Conservation (phyloP, 2,113 vertebrate genomes). For the Hypomesus transpacificus region DNA sequence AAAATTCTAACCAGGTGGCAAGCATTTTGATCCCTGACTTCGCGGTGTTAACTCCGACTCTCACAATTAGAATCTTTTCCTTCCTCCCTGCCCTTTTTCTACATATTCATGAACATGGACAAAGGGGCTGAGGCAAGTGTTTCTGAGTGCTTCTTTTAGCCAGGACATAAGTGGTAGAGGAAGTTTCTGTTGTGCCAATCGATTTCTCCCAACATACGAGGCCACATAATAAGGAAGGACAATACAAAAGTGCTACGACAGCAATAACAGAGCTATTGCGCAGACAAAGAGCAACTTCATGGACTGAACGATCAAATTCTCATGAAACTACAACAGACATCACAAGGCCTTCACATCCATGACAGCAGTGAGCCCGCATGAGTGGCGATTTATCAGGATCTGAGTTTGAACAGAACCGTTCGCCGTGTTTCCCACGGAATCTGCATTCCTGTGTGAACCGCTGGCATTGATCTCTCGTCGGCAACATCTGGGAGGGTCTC, state of each 20-base stretch:
- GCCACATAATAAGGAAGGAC: too few species aligned
- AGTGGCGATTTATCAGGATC: slow-evolving; percentile 55
- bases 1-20: slow-evolving; percentile 39
- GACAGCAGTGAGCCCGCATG: slow-evolving; percentile 53
- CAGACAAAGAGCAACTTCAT: too few species aligned
- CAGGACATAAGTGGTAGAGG: too few species aligned
- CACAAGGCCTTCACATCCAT: not conserved
- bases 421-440: slow-evolving; percentile 62
- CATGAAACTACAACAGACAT: too few species aligned
- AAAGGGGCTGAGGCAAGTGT: slow-evolving; percentile 16
- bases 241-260: too few species aligned
- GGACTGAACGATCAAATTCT: too few species aligned
- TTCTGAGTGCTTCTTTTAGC: not conserved
- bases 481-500: slow-evolving; percentile 66
- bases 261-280: too few species aligned
- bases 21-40: slow-evolving; percentile 27
- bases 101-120: slow-evolving; percentile 9
- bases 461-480: slow-evolving; percentile 64
- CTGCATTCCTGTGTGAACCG: slow-evolving; percentile 64
- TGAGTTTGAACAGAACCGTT: slow-evolving; percentile 59
- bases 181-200: too few species aligned
- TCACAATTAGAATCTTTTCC: slow-evolving; percentile 23
- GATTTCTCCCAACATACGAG: too few species aligned
- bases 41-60: slow-evolving; percentile 19
- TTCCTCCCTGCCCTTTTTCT: not conserved